These are phyloP conservation scores for Polydrusus pterygomalis DNA, from an alignment of 2,888 invertebrate genomes.

Conservation along the genomic window DNA sequence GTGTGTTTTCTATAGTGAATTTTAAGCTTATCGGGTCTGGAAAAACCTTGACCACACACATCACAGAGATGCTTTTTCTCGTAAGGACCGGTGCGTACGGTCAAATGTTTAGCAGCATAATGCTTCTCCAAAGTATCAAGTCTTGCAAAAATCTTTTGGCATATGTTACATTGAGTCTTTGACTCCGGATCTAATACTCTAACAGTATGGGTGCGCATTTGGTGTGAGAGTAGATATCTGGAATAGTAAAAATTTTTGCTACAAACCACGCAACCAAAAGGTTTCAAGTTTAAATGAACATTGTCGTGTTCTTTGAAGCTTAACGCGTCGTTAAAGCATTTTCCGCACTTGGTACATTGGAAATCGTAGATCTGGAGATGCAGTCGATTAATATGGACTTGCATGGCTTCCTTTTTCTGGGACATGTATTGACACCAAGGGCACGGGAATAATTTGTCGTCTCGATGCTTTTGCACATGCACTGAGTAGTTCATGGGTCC, in stretches of 20 bases:
- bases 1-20: slow-evolving; percentile 67
- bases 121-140: slow-evolving; percentile 71
- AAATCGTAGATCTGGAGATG: slow-evolving; percentile 67
- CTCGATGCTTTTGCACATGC: slow-evolving; percentile 65
- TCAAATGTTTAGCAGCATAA: slow-evolving; percentile 66
- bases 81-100: slow-evolving; percentile 60
- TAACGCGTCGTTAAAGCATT: slow-evolving; percentile 71
- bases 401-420: slow-evolving; percentile 61
- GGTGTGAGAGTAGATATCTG: slow-evolving; percentile 63
- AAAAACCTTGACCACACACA: slow-evolving; percentile 67
- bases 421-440: slow-evolving; percentile 61
- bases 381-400: slow-evolving; percentile 60
- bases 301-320: slow-evolving; percentile 71
- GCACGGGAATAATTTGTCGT: slow-evolving; percentile 63
- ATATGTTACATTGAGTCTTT: slow-evolving; percentile 67
- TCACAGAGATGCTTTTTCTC: slow-evolving; percentile 66
- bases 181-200: slow-evolving; percentile 70
- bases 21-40: slow-evolving; percentile 65
- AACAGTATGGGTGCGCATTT: slow-evolving; percentile 64
- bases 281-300: slow-evolving; percentile 69
- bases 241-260: slow-evolving; percentile 68
- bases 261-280: slow-evolving; percentile 72
- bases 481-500: slow-evolving; percentile 64
- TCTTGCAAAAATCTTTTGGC: slow-evolving; percentile 64
- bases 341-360: slow-evolving; percentile 73